A percentile compares a stretch with the other conserved stretches of the same genome.
Evolutionary conservation across 2,797 vertebrate genomes (phyloP).

Genomic region (Brotogeris chrysoptera): DNA sequence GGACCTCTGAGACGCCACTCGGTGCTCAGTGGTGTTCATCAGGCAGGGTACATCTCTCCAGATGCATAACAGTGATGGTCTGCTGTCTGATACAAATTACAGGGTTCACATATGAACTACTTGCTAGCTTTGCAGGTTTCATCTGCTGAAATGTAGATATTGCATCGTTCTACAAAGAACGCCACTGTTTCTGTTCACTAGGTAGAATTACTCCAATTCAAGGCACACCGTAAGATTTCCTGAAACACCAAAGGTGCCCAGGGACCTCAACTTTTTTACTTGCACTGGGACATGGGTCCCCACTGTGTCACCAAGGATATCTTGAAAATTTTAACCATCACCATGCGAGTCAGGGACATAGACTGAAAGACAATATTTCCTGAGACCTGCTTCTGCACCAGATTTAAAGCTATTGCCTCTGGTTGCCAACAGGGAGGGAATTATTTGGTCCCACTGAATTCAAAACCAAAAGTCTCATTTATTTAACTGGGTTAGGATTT

Average conservation of each 20-base stretch:
- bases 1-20: background rate
- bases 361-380: background rate
- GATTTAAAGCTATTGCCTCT: background rate
- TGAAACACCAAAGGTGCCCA: background rate
- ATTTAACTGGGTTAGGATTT: constrained; percentile 11
- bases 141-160: background rate
- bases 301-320: background rate
- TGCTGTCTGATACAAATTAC: background rate
- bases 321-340: background rate
- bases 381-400: background rate
- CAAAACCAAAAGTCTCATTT: constrained; percentile 7
- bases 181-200: background rate
- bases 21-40: background rate
- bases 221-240: background rate
- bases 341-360: background rate
- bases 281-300: background rate
- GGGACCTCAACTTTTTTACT: background rate
- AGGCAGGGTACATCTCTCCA: background rate
- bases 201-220: background rate
- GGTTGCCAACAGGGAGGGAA: background rate
- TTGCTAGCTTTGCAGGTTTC: background rate
- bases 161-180: background rate
- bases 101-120: background rate
- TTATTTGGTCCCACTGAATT: constrained; percentile 5
- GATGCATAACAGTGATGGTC: background rate